Evolutionary conservation across 2,113 vertebrate species (phyloP).

Genomic region (Notarius quadriscutis): DNA sequence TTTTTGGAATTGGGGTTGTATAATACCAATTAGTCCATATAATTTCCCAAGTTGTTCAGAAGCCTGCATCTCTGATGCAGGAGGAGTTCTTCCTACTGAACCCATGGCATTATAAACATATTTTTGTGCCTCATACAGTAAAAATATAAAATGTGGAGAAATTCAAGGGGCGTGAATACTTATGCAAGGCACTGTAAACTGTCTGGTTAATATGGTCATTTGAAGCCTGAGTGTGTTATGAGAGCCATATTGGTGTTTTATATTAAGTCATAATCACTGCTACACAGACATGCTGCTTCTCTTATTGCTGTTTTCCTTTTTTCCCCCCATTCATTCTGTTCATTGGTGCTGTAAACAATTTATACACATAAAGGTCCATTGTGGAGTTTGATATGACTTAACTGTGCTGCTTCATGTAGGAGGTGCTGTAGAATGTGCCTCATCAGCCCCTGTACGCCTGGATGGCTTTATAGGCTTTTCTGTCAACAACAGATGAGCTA

Average conservation of each 20-base stretch:
- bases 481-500: conserved; percentile 11
- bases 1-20: too few species aligned
- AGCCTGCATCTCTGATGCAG: too few species aligned
- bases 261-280: neutral
- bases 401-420: conserved; percentile 37
- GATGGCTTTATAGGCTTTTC: neutral
- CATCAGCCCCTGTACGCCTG: conserved; percentile 30
- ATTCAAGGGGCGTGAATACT: neutral
- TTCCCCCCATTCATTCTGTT: neutral
- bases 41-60: neutral
- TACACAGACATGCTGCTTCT: neutral
- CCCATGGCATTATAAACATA: too few species aligned
- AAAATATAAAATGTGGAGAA: neutral
- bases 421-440: conserved; percentile 34
- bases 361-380: conserved; percentile 41
- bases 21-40: neutral
- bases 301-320: neutral
- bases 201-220: neutral
- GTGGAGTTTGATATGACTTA: conserved; percentile 33
- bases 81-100: too few species aligned
- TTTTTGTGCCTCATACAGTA: neutral
- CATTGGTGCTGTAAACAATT: conserved; percentile 20
- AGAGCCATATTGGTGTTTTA: neutral
- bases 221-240: neutral
- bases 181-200: neutral